Evolutionary conservation across 2,888 invertebrate species (phyloP).

Genomic region (Cybosia mesomella): DNA sequence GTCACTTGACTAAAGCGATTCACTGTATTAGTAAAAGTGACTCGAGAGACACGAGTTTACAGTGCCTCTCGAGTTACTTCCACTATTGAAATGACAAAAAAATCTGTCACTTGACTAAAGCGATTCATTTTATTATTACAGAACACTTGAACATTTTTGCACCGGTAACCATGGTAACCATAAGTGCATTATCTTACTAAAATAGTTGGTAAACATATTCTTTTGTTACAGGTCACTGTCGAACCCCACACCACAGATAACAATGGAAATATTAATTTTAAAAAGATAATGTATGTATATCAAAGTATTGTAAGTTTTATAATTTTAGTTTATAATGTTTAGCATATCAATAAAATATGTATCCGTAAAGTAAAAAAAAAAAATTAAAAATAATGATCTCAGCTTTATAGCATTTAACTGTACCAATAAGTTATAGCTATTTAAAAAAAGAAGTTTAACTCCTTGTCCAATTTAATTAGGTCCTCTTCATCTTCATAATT

Average conservation of each 20-base stretch:
- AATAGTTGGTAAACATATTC: constrained; percentile 18
- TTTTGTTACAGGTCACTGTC: constrained; percentile 78
- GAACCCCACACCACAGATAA: constrained; percentile 83
- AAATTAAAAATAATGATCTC: constrained; percentile 24
- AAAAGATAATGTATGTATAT: constrained; percentile 25
- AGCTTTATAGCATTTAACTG: constrained; percentile 14
- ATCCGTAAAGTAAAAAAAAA: constrained; percentile 21
- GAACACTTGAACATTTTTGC: too few species aligned
- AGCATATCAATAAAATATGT: constrained; percentile 59
- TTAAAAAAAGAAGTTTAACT: too few species aligned
- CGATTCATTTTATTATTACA: too few species aligned
- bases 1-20: too few species aligned
- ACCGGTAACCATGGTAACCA: too few species aligned
- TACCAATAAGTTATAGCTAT: not conserved
- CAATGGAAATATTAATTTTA: constrained; percentile 53
- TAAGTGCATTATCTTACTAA: too few species aligned
- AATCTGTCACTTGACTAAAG: too few species aligned
- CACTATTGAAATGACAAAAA: too few species aligned
- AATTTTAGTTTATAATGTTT: constrained; percentile 47
- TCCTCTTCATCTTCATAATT: not conserved
- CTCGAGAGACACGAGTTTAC: too few species aligned
- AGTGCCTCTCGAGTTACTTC: too few species aligned
- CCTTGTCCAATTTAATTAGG: too few species aligned
- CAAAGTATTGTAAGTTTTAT: constrained; percentile 43
- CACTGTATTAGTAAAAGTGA: too few species aligned